Evolutionary conservation across 2,888 invertebrate genomes (phyloP), one percentile per base, ranked within the genome.

Genomic region (Lordiphosa fenestrarum): DNA sequence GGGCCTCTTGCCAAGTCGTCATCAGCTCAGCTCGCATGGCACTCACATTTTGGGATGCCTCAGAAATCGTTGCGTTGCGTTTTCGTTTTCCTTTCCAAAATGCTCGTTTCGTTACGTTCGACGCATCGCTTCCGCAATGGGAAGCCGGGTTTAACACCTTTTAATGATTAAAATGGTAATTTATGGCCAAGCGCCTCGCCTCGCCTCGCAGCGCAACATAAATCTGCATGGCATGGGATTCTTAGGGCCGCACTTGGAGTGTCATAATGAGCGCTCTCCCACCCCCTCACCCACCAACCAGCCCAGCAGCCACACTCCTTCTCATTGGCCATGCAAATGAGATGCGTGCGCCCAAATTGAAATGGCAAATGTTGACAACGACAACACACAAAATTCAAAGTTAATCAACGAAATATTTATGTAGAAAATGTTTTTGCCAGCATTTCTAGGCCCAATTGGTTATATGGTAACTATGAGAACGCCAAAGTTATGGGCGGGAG

Each of bases 331-430:
- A 70, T 73, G 74, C 71, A 73, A 71, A 73, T 73, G 66, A 69
- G 68, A 70, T 71, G 73, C 67, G 51, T 58, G 56, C 58, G 41
- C 53, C 59, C 44, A 70, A 70, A 70, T 70, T 70, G 70, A 70
- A 70, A 73, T 73, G 56, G 66, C 60, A 70, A 70, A 73, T 56
- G 73, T 60, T 60, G 53, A 53, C 51, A 65, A 42, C 40, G 50
- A 40, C 60, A 53, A 59, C 53, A 37, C 36, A 36, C 35, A 40
- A 66, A 64, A 69, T 69, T 69, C 72, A 36, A 69, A 72, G 75
- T 71, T 72, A 75, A 73, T 73, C 75, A 73, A 67, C 64, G 61
- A 73, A 73, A 73, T 76, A 70, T 73, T 73, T 73, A 66, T 73
- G 64, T 61, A 44, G 50, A 60, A 56, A 66, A 56, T 46, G 59